Evolutionary conservation across 2,888 invertebrate genomes (phyloP), one percentile per base, ranked within the genome.

Genomic region (Ectemnius cavifrons): DNA sequence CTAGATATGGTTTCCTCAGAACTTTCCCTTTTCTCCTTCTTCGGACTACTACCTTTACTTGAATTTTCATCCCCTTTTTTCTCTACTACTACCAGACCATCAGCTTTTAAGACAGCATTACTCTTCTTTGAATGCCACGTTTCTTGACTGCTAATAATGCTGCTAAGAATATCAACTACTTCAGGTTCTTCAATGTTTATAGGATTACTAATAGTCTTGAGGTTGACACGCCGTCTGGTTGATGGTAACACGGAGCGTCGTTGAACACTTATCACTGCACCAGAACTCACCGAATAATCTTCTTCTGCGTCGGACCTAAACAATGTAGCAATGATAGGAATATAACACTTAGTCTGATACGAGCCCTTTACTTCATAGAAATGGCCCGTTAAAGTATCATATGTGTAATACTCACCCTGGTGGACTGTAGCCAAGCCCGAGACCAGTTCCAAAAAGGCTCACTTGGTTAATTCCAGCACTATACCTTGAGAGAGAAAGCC

Each of bases 81-180:
- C 8, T 83, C 74, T 3, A 95, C 92, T 72, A 93, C 91, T 0
- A 96, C 87, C 20, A 92, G 93, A 0, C 96, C 96, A 83, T 94
- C 94, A 2, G 93, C 92, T 58, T 93, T 92, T 0, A 94, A 84
- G 0, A 93, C 93, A 6, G 94, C 92, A 2, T 93, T 89, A 27
- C 93, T 92, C 62, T 93, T 92, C 45, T 93, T 94, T 5, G 94
- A 94, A 87, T 95, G 95, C 91, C 96, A 93, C 73, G 94, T 92
- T 63, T 94, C 93, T 89, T 96, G 96, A 80, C 93, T 93, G 77
- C 94, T 93, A 84, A 96, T 91, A 80, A 96, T 96, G 83, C 92
- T 94, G 45, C 93, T 94, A 4, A 96, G 91, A 8, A 96, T 85
- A 90, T 96, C 95, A 2, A 75, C 95, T 2, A 75, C 11, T 8